Evolutionary conservation across 2,888 invertebrate species (phyloP), one percentile per base, ranked within the genome.

Genomic region (Rhingia campestris): DNA sequence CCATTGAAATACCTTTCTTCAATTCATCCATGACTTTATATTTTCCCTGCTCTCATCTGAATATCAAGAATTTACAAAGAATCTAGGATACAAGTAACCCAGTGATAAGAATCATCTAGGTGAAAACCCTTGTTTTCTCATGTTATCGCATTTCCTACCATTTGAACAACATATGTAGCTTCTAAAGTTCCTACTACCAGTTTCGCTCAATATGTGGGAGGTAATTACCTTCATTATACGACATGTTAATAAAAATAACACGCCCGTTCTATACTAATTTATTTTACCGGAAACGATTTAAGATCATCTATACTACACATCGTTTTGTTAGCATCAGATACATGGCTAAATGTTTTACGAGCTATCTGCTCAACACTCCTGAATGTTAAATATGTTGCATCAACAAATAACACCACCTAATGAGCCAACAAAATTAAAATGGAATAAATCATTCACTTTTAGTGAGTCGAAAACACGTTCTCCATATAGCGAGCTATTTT

Each of bases 401-500:
- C 39, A 58, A 37, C 7, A 51, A 54, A 33, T 9, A 61, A 37
- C 49, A 53, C 35, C 51, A 54, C 61, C 43, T 10, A 67, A 45
- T 53, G 49, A 76, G 53, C 61, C 59, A 54, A 45, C 37, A 45
- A 63, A 63, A 63, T 54, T 61, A 49, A 49, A 70, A 49, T 14
- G 35, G 12, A 49, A 77, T 77, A 63, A 70, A 77, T 77, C 76
- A 77, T 63, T 58, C 33, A 30, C 14, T 37, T 41, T 63, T 35
- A n/a, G n/a, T 12, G 49, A 47, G 22, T 43, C n/a, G n/a, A 47
- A 33, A 59, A 53, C 43, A 41, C 14, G 32, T 12, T 69, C 7
- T 54, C 33, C 14, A 30, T n/a, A 33, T 12, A n/a, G 7, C n/a
- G 63, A 30, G 47, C 12, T 82, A 82, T 79, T 79, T 82, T 79